Conservation (phyloP, 2,888 invertebrate genomes). For the Glyphotaelius pellucidus region DNA sequence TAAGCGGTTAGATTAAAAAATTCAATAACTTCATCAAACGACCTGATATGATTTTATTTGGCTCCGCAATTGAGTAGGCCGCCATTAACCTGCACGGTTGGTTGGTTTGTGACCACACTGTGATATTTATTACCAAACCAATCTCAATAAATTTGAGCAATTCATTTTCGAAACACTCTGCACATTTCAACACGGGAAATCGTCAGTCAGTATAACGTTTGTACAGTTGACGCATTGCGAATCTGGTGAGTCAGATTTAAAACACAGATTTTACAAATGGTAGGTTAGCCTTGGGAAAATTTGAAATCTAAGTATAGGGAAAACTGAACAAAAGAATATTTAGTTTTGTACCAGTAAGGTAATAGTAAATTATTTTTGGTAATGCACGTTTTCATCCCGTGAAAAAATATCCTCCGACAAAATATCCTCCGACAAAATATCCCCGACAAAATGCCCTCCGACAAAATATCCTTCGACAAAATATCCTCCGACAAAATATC, state of each 20-base stretch:
- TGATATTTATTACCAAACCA: slow-evolving; percentile 50
- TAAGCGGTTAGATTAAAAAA: background rate
- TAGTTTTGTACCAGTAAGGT: no score
- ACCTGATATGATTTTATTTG: background rate
- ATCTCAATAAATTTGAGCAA: slow-evolving; percentile 60
- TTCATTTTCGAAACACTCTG: slow-evolving; percentile 56
- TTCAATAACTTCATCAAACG: background rate
- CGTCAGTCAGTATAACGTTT: background rate
- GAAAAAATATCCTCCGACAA: no score
- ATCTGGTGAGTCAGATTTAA: background rate
- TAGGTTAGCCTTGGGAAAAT: no score
- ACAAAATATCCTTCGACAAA: no score
- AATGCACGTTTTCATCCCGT: no score
- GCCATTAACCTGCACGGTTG: slow-evolving; percentile 6
- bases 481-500: no score
- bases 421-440: no score
- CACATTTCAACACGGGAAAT: slow-evolving; percentile 14
- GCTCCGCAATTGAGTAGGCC: slow-evolving; percentile 54
- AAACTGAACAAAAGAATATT: no score
- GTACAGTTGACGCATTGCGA: background rate
- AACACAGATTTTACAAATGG: background rate
- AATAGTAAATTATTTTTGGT: no score
- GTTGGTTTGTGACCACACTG: background rate
- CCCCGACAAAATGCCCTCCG: no score
- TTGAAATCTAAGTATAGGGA: no score